Evolutionary conservation across 2,797 vertebrate species (phyloP), one percentile per base, ranked within the genome.

Genomic region (Ctenopoma multispine): DNA sequence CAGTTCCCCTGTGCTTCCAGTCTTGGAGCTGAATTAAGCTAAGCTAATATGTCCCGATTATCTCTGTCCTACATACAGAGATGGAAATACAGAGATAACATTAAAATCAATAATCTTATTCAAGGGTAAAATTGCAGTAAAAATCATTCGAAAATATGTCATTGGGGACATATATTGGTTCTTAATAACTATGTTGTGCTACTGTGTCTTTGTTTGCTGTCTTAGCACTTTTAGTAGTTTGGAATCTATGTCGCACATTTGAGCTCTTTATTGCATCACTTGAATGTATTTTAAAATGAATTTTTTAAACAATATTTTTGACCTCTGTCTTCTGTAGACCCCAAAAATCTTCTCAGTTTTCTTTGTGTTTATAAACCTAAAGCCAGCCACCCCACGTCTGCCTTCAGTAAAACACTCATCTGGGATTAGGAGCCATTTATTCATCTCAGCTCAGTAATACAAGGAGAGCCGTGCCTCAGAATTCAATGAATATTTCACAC

Each of bases 401-500:
- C 68, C 85, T 73, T 76, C 81, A 87, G 79, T 90, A 80, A 88
- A 91, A 90, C 85, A 89, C 89, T 91, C 88, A 88, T 90, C 76
- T 86, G 84, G 88, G 91, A 92, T 91, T 89, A 91, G 78, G 80
- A 89, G 80, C 72, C 87, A 84, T 92, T 92, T 91, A 90, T 90
- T 91, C 85, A 85, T 89, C 85, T 84, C 83, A 77, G 84, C 83
- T 87, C 84, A 75, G 85, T 85, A 88, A 90, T 77, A 75, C 83
- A 85, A 75, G 46, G 76, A 91, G 79, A 89, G 87, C 80, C 76
- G 69, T 53, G 63, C 87, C 80, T 77, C 79, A 82, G 69, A 92
- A 90, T 86, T 79, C 90, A 90, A 91, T 91, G 88, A 90, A 92
- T 91, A 92, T 91, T 91, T 92, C 87, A 91, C 89, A 89, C 82